Evolutionary conservation across 1,140 invertebrate species (phyloP).

Genomic region (Copidosoma floridanum): DNA sequence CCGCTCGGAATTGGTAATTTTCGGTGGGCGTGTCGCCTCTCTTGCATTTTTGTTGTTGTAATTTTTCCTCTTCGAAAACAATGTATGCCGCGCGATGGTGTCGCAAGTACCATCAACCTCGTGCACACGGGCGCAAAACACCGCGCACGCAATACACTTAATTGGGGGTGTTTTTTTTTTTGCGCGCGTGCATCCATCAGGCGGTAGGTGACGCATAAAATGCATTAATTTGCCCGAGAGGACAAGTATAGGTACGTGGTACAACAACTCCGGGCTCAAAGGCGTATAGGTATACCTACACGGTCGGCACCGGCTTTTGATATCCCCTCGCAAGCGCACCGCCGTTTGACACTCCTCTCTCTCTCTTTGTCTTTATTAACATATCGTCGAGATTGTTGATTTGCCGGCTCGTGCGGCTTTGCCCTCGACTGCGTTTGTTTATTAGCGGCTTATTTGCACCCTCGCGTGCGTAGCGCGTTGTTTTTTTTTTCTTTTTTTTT

Average conservation of each 20-base stretch:
- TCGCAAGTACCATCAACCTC: too few species aligned
- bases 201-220: conserved; percentile 3
- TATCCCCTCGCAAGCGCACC: background rate
- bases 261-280: background rate
- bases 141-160: too few species aligned
- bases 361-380: too few species aligned
- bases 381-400: conserved; percentile 18
- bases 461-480: too few species aligned
- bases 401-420: background rate
- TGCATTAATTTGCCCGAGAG: conserved; percentile 7
- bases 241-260: background rate
- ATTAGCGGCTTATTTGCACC: too few species aligned
- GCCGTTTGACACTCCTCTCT: too few species aligned
- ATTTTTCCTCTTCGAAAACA: too few species aligned
- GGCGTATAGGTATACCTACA: background rate
- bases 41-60: too few species aligned
- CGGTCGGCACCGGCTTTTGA: conserved; percentile 7
- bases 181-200: background rate
- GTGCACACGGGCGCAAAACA: too few species aligned
- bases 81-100: too few species aligned
- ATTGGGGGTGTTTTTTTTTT: conserved; percentile 9
- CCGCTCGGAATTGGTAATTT: conserved; percentile 48
- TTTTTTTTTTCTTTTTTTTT: too few species aligned
- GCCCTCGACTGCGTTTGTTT: background rate
- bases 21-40: too few species aligned